Conservation (phyloP, 2,113 vertebrate species). For the Ramphastos sulfuratus region DNA sequence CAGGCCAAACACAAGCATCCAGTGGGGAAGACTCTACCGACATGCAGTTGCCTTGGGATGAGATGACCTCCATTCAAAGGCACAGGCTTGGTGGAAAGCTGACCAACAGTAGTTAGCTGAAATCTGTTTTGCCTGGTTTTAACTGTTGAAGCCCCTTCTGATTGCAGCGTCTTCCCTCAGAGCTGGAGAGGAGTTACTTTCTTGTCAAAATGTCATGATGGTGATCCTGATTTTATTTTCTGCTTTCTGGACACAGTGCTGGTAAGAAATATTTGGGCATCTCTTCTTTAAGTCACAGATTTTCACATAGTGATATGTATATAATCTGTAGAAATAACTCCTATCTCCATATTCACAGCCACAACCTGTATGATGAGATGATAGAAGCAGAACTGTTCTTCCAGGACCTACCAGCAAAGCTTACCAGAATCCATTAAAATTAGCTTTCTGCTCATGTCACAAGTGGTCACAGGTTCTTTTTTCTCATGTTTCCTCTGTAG, state of each 20-base stretch:
- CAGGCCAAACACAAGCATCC: not conserved
- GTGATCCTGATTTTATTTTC: not conserved
- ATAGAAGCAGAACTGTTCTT: constrained; percentile 8
- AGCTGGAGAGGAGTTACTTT: rapidly evolving
- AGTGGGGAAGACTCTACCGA: not conserved
- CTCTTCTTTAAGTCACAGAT: not conserved
- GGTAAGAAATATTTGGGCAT: not conserved
- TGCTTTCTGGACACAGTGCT: not conserved
- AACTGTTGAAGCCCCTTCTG: not conserved
- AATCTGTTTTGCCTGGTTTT: not conserved
- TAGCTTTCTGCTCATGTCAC: constrained; percentile 34
- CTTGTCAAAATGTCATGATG: not conserved
- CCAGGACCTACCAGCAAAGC: not conserved
- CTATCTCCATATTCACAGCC: not conserved
- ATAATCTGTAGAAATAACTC: not conserved
- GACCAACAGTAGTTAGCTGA: not conserved
- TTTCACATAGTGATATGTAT: not conserved
- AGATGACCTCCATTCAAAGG: not conserved
- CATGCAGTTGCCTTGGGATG: rapidly evolving
- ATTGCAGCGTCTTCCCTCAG: not conserved
- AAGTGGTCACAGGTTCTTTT: constrained; percentile 61
- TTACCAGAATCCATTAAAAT: constrained; percentile 26
- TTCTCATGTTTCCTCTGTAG: constrained; percentile 48
- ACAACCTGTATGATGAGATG: not conserved
- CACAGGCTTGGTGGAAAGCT: not conserved